Evolutionary conservation across 2,797 vertebrate genomes (phyloP), one percentile per base, ranked within the genome.

Genomic region (Gymnodraco acuticeps): DNA sequence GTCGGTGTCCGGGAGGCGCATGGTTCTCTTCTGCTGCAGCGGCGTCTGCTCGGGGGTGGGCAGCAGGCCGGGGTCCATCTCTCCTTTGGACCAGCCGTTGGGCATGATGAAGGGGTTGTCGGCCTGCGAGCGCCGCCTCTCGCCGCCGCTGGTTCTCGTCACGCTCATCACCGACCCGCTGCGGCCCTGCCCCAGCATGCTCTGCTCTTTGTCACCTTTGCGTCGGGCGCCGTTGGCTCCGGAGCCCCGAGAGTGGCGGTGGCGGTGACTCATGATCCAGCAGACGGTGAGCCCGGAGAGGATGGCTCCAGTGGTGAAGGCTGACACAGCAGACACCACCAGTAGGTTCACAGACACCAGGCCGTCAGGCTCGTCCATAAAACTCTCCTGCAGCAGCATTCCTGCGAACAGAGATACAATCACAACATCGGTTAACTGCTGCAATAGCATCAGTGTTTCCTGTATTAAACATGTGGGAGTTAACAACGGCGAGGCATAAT

Each of bases 21-120:
- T 77, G 43, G 94, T 91, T 19, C 97, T 94, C 68, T 99, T 99
- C 88, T 99, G 98, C 77, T 98, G 97, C 91, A 97, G 91, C 0
- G 97, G 98, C 0, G 98, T 99, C 93, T 98, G 98, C 93, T 99
- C 98, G 0, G 98, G 98, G 0, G 97, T 99, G 33, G 97, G 98
- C 77, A 98, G 95, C 61, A 94, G 27, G n/a, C 96, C 97, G 0
- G 97, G 95, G 84, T 98, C 97, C 89, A 98, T 93, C 55, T 97
- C 96, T 41, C 96, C 96, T 88, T 97, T 96, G 43, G 96, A 90
- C 97, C 97, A 99, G 54, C 97, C 96, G 4, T 98, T 97, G 90
- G 96, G 95, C 85, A 91, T 96, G 90, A 96, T 95, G 0, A 98
- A 95, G 72, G 97, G 87, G 11, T 95, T 96, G 59, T 98, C 97